Evolutionary conservation across 2,797 vertebrate species (phyloP), one percentile per base, ranked within the genome.

Genomic region (Aselliscus stoliczkanus): DNA sequence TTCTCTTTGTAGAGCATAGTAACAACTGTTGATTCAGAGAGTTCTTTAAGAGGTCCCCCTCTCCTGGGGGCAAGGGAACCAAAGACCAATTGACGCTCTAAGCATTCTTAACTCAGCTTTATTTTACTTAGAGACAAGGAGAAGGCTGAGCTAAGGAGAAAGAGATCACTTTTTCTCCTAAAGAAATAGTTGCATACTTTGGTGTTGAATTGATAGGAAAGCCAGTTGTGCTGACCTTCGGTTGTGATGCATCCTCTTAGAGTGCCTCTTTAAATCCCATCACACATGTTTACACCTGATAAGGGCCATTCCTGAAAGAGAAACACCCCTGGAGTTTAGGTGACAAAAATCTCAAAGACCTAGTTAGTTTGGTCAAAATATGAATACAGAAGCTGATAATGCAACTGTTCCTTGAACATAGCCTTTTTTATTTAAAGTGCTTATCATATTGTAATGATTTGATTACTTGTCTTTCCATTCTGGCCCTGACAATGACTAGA

Each of bases 111-210:
- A 64, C 47, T 81, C 42, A 60, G 39, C 4, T 80, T 95, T 90
- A 86, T 77, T 92, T 96, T 72, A 76, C 64, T 67, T 75, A 50
- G 93, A 93, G 77, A n/a, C 42, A 86, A 92, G 81, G 58, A 75
- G 14, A 95, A 77, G 81, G 54, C 37, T 86, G 65, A 76, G 93
- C 90, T 88, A 94, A 87, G 72, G 5, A 27, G 42, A 96, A 42
- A 56, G 27, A 34, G 2, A 6, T 67, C 69, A 44, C 8, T 29
- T 83, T 72, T 84, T 88, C 83, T 95, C 62, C 88, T 89, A 25
- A 52, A 85, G 85, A 81, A 86, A 20, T 80, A 15, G 23, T 37
- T 89, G 25, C 42, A 72, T 44, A 2, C 9, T 96, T 69, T 95
- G 42, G 0, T 88, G n/a, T 75, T 88, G 39, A 52, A 81, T 84